Base-by-base conservation (phyloP, 2,113 vertebrate genomes). In the Myotis yumanensis region DNA sequence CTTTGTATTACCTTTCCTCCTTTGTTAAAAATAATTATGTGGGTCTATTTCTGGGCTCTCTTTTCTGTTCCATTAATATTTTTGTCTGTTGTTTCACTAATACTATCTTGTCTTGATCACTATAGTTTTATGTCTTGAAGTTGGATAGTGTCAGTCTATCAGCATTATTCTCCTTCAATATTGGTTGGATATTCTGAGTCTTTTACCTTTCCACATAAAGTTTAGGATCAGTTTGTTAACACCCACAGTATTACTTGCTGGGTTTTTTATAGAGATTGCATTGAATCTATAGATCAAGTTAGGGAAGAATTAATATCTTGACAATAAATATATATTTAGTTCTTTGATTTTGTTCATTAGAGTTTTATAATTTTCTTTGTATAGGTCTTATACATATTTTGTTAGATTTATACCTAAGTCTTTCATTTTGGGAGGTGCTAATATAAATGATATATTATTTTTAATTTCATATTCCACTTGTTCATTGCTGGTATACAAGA, bases 381-480 rank as follows among this genome's bases (percentile, higher is more conserved):
- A 23, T 59, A 46, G 43, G 17, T 80, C 40, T 80, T 94, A 23
- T 9, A 64, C 6, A 64, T 71, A 35, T 72, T 86, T 59, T 91
- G n/a, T 71, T 85, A 85, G 46, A 92, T 52, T 43, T 76, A 76
- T 75, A 85, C 20, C 73, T 94, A 22, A 86, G 28, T 89, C 51
- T 85, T 84, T 90, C 52, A 85, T 52, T 81, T 84, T 72, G 2
- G 9, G 76, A 40, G 11, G 28, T 81, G 57, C 73, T 91, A 71
- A 72, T 85, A 16, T 88, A 77, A 90, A 40, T 80, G 54, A 5
- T 52, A 86, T 62, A 22, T 9, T 89, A 30, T 71, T 79, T 89
- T 94, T 59, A 72, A 80, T 86, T 72, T 86, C n/a, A 72, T 52
- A 85, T 90, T 77, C 37, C 4, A 71, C 40, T 40, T 85, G 37